A percentile compares a stretch with the other conserved stretches of the same genome.
These are phyloP conservation scores for Pammene fasciana DNA, from an alignment of 2,888 invertebrate species.

Conservation along the genomic window DNA sequence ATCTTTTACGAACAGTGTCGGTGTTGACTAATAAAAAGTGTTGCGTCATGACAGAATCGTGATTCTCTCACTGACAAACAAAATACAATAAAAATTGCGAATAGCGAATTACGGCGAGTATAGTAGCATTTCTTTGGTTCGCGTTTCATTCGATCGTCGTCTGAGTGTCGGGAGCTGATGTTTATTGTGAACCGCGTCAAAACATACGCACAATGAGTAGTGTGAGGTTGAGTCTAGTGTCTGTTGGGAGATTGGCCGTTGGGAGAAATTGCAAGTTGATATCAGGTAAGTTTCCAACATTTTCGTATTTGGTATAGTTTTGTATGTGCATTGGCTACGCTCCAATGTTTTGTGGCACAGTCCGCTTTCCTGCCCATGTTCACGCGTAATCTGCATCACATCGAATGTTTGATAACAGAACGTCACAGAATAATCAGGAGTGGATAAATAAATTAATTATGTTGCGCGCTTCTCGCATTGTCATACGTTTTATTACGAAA, in stretches of 20 bases:
- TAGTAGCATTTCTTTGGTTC: constrained; percentile 63
- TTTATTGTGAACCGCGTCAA: constrained; percentile 62
- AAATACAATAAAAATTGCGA: constrained; percentile 79
- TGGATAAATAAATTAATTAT: constrained; percentile 43
- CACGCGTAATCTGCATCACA: constrained; percentile 51
- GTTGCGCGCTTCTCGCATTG: constrained; percentile 31
- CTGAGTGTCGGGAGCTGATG: constrained; percentile 69
- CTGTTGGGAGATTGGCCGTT: constrained; percentile 77
- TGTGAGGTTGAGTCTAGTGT: constrained; percentile 78
- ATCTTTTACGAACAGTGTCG: constrained; percentile 61
- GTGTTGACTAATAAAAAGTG: constrained; percentile 80
- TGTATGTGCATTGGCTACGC: constrained; percentile 64
- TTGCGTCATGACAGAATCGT: constrained; percentile 81
- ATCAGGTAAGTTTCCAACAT: constrained; percentile 69
- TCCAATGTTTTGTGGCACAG: constrained; percentile 67
- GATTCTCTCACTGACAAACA: constrained; percentile 81
- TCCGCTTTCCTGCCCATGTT: constrained; percentile 48
- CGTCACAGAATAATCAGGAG: constrained; percentile 50
- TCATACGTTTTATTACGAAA: constrained; percentile 26
- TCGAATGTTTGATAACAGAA: constrained; percentile 74
- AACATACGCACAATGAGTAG: constrained; percentile 75
- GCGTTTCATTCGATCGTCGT: constrained; percentile 54
- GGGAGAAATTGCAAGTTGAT: constrained; percentile 76
- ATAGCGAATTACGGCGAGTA: constrained; percentile 59
- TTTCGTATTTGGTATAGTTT: constrained; percentile 55